These are phyloP conservation scores for Pithys albifrons DNA, from an alignment of 2,113 vertebrate genomes.

Conservation along the genomic window DNA sequence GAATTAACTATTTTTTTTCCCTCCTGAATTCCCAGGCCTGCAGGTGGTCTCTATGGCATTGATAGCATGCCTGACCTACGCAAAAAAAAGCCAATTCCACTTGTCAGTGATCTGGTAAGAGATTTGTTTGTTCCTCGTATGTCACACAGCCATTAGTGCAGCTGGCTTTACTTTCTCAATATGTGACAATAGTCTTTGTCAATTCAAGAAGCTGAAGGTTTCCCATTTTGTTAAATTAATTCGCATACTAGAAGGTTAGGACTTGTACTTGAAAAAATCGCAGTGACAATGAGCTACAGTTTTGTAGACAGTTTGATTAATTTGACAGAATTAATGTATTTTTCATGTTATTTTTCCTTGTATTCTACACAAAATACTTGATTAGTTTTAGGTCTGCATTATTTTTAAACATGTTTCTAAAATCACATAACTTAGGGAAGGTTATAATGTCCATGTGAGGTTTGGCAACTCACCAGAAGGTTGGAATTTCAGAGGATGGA, in stretches of 20 bases:
- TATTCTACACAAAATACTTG: neutral
- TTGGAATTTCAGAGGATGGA: neutral
- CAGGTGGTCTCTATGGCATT: slow-evolving; percentile 93
- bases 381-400: neutral
- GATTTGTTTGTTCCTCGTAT: neutral
- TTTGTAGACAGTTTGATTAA: neutral
- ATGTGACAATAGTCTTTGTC: neutral
- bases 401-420: slow-evolving; percentile 10
- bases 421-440: neutral
- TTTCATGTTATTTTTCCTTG: neutral
- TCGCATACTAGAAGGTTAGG: neutral
- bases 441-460: neutral
- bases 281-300: neutral
- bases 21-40: slow-evolving; percentile 76
- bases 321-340: neutral
- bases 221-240: neutral
- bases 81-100: slow-evolving; percentile 92
- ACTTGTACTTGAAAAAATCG: neutral
- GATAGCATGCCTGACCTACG: slow-evolving; percentile 98
- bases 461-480: slow-evolving; percentile 1
- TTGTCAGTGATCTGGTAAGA: slow-evolving; percentile 98
- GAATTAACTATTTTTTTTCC: neutral
- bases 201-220: neutral
- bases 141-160: neutral
- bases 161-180: neutral